These are phyloP conservation scores for Desmodus rotundus DNA, from an alignment of 2,113 vertebrate species.

Conservation along the genomic window DNA sequence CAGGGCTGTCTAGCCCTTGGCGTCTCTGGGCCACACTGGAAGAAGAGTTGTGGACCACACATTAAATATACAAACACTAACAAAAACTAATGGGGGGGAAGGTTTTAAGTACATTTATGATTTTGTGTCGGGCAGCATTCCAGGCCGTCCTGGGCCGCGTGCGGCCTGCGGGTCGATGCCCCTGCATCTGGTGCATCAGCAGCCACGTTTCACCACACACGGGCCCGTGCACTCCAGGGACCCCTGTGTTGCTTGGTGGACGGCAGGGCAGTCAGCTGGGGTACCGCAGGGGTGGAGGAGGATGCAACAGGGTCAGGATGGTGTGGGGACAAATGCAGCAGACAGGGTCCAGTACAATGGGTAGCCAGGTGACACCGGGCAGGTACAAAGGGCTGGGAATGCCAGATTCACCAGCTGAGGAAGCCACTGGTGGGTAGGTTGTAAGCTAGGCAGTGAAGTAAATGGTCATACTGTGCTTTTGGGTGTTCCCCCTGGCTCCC, in stretches of 20 bases:
- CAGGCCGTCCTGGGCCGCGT: no score
- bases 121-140: no score
- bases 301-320: not conserved
- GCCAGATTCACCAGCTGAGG: not conserved
- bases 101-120: no score
- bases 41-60: no score
- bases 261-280: not conserved
- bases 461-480: not conserved
- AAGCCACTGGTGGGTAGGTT: not conserved
- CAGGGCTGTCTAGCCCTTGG: no score
- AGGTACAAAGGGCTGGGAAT: not conserved
- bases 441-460: not conserved
- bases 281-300: not conserved
- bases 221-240: rapidly evolving
- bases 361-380: no score
- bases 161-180: no score
- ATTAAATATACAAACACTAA: no score
- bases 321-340: not conserved
- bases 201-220: rapidly evolving
- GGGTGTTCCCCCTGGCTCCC: not conserved
- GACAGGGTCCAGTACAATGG: not conserved
- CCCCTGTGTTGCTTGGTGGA: not conserved
- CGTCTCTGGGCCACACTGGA: no score
- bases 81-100: no score
- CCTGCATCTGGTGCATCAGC: no score